Conservation (phyloP, 2,113 vertebrate genomes). For the Bubo bubo region DNA sequence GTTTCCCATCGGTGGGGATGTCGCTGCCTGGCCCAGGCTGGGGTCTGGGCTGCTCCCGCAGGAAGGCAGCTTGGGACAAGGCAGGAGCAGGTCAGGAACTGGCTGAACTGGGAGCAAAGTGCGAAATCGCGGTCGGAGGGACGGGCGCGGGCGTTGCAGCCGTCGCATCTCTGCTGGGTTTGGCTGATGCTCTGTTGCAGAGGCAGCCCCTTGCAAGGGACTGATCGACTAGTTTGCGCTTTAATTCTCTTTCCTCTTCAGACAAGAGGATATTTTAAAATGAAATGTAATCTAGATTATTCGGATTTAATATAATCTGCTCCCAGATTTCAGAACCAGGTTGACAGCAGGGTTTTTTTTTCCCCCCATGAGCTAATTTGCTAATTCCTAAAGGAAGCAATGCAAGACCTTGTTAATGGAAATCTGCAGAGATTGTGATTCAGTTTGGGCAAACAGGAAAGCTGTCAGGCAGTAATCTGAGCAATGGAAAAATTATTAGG, state of each 20-base stretch:
- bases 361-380: background rate
- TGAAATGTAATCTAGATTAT: background rate
- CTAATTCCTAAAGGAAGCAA: background rate
- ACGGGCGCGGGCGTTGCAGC: no score
- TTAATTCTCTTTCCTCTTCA: background rate
- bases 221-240: background rate
- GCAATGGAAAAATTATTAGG: background rate
- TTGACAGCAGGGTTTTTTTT: background rate
- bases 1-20: rapidly evolving
- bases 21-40: rapidly evolving
- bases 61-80: background rate
- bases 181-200: background rate
- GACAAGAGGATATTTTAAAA: background rate
- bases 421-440: background rate
- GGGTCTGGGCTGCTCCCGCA: rapidly evolving
- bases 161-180: background rate
- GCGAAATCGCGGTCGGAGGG: rapidly evolving
- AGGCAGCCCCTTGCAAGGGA: background rate
- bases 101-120: background rate
- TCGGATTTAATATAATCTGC: background rate
- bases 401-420: background rate
- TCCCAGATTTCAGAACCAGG: background rate
- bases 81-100: rapidly evolving
- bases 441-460: background rate
- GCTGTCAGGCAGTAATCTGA: background rate